Conservation (phyloP, 2,888 invertebrate genomes). For the Drosophila algonquin region DNA sequence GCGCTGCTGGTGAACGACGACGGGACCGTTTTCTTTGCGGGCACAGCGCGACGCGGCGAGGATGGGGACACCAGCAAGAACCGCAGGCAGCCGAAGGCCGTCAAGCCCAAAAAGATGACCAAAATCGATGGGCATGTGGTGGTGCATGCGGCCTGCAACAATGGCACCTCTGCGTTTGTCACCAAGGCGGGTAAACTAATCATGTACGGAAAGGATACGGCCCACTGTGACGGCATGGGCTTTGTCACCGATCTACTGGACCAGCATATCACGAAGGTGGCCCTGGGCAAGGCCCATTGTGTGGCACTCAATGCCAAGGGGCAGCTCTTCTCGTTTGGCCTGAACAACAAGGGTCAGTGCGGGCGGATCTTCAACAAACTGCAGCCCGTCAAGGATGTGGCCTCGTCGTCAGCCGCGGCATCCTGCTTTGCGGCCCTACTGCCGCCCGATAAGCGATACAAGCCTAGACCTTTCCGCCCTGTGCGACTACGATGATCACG, state of each 20-base stretch:
- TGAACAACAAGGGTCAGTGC: conserved; percentile 99
- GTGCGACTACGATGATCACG: conserved; percentile 86
- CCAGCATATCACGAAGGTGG: conserved; percentile 89
- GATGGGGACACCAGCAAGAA: conserved; percentile 94
- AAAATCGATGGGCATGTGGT: conserved; percentile 94
- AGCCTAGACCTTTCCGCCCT: conserved; percentile 82
- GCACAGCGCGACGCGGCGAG: conserved; percentile 95
- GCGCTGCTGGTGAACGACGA: conserved; percentile 96
- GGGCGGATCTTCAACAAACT: conserved; percentile 90
- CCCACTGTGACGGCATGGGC: conserved; percentile 91
- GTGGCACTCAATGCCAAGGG: conserved; percentile 94
- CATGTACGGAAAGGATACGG: conserved; percentile 97
- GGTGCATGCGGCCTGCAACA: conserved; percentile 94
- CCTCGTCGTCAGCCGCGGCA: conserved; percentile 50
- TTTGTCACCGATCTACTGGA: conserved; percentile 90
- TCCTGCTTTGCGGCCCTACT: conserved; percentile 52
- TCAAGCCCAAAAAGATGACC: conserved; percentile 95
- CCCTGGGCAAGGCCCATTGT: conserved; percentile 98
- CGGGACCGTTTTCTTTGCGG: conserved; percentile 94
- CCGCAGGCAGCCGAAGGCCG: conserved; percentile 93
- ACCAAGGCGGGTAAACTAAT: conserved; percentile 94
- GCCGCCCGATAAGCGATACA: conserved; percentile 70
- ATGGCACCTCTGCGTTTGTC: conserved; percentile 96
- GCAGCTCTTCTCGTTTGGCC: conserved; percentile 96
- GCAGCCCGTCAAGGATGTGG: conserved; percentile 84